A percentile compares a stretch with the other conserved stretches of the same genome.
These are phyloP conservation scores for Chloropsis hardwickii DNA, from an alignment of 2,113 vertebrate species.

Conservation along the genomic window DNA sequence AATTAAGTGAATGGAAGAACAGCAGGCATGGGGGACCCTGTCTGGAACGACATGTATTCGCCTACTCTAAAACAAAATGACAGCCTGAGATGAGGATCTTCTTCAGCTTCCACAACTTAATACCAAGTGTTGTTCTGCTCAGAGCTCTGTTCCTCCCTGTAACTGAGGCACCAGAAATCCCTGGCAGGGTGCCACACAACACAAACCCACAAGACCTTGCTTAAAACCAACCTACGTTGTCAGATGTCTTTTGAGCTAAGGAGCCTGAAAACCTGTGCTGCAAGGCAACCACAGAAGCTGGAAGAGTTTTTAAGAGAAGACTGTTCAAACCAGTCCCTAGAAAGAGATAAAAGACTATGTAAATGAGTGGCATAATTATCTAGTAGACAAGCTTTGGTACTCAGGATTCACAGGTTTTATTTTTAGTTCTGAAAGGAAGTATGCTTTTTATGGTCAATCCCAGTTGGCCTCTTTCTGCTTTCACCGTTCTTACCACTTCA, in stretches of 20 bases:
- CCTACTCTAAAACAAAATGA: background rate
- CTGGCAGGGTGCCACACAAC: constrained; percentile 16
- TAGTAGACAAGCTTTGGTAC: background rate
- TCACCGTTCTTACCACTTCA: background rate
- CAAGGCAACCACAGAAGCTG: constrained; percentile 51
- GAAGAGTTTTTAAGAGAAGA: background rate
- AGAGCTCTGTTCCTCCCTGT: background rate
- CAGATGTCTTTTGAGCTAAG: constrained; percentile 25
- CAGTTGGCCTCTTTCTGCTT: constrained; percentile 9
- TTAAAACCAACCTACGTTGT: background rate
- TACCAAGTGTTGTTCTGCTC: background rate
- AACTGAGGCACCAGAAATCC: background rate
- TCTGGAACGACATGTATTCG: background rate
- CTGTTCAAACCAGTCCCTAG: constrained; percentile 45
- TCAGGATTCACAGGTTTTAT: constrained; percentile 45
- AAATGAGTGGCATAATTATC: constrained; percentile 15
- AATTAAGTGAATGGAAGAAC: background rate
- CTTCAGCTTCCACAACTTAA: background rate
- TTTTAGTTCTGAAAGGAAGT: constrained; percentile 46
- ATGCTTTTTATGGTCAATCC: background rate
- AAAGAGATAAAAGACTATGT: constrained; percentile 52
- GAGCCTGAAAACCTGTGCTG: constrained; percentile 52
- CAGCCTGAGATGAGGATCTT: background rate
- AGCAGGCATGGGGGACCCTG: background rate
- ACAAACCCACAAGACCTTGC: constrained; percentile 16